These are phyloP conservation scores for Willowsia nigromaculata DNA, from an alignment of 2,888 invertebrate species.

Conservation along the genomic window DNA sequence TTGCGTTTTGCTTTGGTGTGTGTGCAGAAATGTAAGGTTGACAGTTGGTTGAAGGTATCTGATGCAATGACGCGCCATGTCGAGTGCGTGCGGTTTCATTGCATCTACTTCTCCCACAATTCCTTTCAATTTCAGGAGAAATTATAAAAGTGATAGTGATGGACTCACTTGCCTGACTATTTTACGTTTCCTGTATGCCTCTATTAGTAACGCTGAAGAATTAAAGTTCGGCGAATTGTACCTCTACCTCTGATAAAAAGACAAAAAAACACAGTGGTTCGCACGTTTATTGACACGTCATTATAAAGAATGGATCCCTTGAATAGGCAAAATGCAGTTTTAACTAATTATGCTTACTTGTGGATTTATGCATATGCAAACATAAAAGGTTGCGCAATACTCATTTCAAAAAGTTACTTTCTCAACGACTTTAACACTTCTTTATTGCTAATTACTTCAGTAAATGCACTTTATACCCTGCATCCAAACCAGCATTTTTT, in stretches of 20 bases:
- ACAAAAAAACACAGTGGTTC: neutral
- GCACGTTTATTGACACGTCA: no score
- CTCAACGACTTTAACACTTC: no score
- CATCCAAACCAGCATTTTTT: no score
- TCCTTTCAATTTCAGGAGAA: constrained; percentile 26
- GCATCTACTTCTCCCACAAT: constrained; percentile 11
- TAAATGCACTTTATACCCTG: no score
- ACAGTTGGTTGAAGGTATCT: neutral
- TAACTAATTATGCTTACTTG: no score
- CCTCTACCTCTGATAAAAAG: neutral
- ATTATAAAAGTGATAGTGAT: neutral
- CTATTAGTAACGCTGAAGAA: neutral
- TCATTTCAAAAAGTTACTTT: no score
- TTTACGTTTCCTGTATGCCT: neutral
- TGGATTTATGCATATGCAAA: no score
- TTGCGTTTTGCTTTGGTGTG: constrained; percentile 16
- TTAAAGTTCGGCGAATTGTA: neutral
- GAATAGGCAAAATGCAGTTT: no score
- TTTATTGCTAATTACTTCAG: no score
- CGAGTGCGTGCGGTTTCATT: constrained; percentile 14
- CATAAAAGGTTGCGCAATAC: no score
- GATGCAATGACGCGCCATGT: neutral
- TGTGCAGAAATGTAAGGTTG: neutral
- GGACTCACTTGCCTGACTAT: neutral
- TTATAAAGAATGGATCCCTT: no score